Conservation (phyloP, 2,888 invertebrate genomes). For the Cordilura impudica region DNA sequence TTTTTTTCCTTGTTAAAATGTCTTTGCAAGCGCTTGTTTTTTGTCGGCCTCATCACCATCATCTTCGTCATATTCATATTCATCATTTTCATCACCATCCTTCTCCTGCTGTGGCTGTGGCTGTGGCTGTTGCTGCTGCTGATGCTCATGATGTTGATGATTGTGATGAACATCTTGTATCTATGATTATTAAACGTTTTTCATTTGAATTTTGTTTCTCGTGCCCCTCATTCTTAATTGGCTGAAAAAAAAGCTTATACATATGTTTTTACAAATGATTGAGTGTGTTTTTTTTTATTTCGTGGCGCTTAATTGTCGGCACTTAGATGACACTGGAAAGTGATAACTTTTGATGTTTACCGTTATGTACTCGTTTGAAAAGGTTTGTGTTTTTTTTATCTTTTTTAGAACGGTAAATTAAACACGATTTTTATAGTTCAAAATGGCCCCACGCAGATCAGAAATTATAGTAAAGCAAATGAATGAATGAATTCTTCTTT, state of each 20-base stretch:
- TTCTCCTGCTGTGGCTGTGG: not conserved
- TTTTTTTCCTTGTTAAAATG: not conserved
- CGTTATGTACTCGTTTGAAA: slow-evolving; percentile 22
- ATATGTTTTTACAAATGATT: not conserved
- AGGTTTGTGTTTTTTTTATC: not conserved
- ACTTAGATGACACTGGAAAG: slow-evolving; percentile 56
- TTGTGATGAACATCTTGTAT: slow-evolving; percentile 3
- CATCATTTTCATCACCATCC: not conserved
- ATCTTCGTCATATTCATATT: not conserved
- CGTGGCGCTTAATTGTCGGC: slow-evolving; percentile 62
- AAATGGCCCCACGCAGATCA: too few relatives aligned
- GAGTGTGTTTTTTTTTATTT: not conserved
- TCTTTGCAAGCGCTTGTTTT: not conserved
- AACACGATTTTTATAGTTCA: too few relatives aligned
- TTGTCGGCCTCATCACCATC: slow-evolving; percentile 36
- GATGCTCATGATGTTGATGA: slow-evolving; percentile 19
- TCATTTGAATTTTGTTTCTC: slow-evolving; percentile 44
- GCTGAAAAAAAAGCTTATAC: not conserved
- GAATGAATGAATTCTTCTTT: too few relatives aligned
- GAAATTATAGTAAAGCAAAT: too few relatives aligned
- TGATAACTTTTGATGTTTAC: slow-evolving; percentile 53
- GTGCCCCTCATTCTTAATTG: slow-evolving; percentile 46
- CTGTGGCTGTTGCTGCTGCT: not conserved
- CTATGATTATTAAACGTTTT: slow-evolving; percentile 54
- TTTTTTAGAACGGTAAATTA: slow-evolving; percentile 30